A percentile compares a stretch with the other conserved stretches of the same genome.
Conservation (phyloP, 2,797 vertebrate species). For the Rhynchotus rufescens region DNA sequence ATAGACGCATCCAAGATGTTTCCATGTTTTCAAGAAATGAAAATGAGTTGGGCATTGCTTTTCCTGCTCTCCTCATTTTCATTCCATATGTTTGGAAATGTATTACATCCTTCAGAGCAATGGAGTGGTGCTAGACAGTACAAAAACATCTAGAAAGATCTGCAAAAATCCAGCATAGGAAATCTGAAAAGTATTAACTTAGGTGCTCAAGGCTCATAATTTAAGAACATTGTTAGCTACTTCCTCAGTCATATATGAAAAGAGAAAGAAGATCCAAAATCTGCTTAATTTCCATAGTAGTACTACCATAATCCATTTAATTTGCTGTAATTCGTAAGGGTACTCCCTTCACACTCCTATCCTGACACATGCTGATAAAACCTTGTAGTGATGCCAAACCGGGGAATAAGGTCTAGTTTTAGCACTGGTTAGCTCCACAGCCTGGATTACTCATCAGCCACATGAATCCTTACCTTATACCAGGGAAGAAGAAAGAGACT, state of each 20-base stretch:
- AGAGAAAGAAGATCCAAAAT: background rate
- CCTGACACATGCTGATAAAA: background rate
- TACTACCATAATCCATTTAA: background rate
- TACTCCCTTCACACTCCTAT: background rate
- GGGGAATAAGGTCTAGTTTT: background rate
- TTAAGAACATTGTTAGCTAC: background rate
- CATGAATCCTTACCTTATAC: background rate
- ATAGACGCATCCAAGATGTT: too few species aligned
- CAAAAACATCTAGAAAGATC: background rate
- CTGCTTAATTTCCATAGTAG: background rate
- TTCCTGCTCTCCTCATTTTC: background rate
- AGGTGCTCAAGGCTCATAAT: background rate
- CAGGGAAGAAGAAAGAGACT: background rate
- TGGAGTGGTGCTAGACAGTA: background rate
- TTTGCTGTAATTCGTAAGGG: rapidly evolving
- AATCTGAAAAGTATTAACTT: background rate
- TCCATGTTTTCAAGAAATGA: background rate
- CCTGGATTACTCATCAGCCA: rapidly evolving
- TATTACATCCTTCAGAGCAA: background rate
- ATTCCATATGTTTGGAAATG: background rate
- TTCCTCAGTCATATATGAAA: background rate
- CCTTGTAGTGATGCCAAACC: background rate
- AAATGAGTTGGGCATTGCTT: background rate
- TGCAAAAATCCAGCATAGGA: background rate
- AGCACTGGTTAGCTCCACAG: background rate